These are phyloP conservation scores for Aleiodes leptofemur DNA, from an alignment of 2,888 invertebrate species.

Conservation along the genomic window DNA sequence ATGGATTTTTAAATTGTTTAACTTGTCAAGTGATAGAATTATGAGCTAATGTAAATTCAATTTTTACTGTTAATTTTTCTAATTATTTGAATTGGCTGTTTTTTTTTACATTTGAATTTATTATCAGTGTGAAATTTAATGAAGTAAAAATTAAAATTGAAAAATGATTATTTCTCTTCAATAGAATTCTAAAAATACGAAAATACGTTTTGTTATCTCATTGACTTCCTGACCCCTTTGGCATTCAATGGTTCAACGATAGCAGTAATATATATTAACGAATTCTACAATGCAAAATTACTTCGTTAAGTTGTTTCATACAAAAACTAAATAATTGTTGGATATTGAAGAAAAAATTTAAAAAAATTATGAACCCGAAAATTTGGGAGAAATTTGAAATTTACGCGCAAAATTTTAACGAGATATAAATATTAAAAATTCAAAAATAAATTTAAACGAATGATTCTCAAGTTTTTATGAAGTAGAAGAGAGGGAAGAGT, in stretches of 20 bases:
- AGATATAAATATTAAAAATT: not conserved
- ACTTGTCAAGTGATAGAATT: not conserved
- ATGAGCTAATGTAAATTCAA: not conserved
- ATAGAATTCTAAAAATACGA: conserved; percentile 23
- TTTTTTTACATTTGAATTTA: not conserved
- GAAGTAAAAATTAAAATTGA: not conserved
- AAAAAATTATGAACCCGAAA: conserved; percentile 26
- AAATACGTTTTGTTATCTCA: conserved; percentile 58
- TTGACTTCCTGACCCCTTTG: conserved; percentile 65
- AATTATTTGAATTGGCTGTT: not conserved
- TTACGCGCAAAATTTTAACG: not conserved
- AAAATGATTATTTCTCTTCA: conserved; percentile 19
- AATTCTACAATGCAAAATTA: not conserved
- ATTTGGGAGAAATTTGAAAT: not conserved
- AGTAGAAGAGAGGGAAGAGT: conserved; percentile 49
- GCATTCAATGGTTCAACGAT: conserved; percentile 40
- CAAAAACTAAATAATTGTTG: conserved; percentile 10
- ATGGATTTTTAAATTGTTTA: too few species aligned
- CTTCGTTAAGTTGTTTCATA: not conserved
- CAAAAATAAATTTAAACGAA: conserved; percentile 38
- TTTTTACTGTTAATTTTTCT: not conserved
- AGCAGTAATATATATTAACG: conserved; percentile 31
- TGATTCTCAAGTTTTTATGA: conserved; percentile 27
- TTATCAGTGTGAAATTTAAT: not conserved
- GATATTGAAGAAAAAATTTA: not conserved